phyloP scores from a whole-genome alignment of 2,797 vertebrate species.

The Chaetodon trifasciatus region DNA sequence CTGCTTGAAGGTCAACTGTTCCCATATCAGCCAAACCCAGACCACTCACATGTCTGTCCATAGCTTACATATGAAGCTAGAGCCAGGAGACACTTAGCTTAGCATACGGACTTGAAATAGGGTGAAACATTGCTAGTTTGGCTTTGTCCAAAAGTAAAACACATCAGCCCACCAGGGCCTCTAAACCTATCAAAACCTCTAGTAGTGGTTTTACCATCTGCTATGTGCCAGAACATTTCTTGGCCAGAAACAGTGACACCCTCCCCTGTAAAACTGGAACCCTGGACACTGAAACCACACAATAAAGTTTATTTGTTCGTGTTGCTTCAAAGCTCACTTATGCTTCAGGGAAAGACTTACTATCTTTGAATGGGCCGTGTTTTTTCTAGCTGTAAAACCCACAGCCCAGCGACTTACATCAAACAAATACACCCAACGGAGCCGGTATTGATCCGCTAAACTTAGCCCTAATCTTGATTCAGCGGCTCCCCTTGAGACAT shows the following conservation, averaged over 20 bases:
- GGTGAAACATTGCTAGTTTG: background rate
- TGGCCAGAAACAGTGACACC: background rate
- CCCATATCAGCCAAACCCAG: background rate
- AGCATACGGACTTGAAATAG: background rate
- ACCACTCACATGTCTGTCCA: too few species aligned
- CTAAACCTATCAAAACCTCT: background rate
- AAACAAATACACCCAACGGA: conserved; percentile 5
- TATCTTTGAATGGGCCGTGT: conserved; percentile 15
- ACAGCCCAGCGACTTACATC: conserved; percentile 15
- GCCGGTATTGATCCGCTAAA: background rate
- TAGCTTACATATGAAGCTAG: background rate
- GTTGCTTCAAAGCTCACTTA: conserved; percentile 3
- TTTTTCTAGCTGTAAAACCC: background rate
- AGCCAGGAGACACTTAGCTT: background rate
- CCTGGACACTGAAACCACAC: background rate
- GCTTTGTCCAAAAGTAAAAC: background rate
- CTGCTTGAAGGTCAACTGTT: background rate
- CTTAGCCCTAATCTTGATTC: background rate
- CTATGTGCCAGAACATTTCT: background rate
- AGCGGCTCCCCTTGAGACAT: background rate
- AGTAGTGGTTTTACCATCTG: background rate
- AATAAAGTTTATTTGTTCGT: conserved; percentile 7
- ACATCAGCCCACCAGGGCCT: background rate
- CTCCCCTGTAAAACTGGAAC: background rate
- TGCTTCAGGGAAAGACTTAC: background rate